Evolutionary conservation across 2,113 vertebrate genomes (phyloP), one percentile per base, ranked within the genome.

Genomic region (Ophthalmotilapia sp.): DNA sequence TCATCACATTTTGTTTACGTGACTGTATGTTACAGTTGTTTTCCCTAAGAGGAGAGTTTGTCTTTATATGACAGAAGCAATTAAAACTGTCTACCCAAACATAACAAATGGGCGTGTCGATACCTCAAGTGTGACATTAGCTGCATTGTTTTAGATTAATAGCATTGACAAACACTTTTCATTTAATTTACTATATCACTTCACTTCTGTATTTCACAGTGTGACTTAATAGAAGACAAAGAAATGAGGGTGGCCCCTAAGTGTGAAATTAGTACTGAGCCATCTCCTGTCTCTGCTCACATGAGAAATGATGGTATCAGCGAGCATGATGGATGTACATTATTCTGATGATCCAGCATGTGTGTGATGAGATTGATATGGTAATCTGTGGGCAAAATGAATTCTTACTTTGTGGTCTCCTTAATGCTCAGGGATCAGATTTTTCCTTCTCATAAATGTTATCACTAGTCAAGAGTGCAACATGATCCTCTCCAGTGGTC

Each of bases 221-320:
- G 81, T 6, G 85, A 90, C 90, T 94, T 55, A 55, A 89, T 83
- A 33, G 36, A 68, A 90, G 40, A 12, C 38, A 81, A 90, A 88
- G 84, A 45, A 91, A 87, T 77, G 81, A 89, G 85, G 29, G 58
- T 65, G 70, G 86, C 87, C 88, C 86, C 84, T 84, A 33, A 90
- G 88, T 93, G 93, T 95, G 93, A 94, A 96, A 95, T 95, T 90
- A 91, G 87, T 54, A 86, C 54, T 19, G 10, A 65, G 31, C 38
- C 86, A 26, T 87, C 70, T 82, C 51, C 86, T 49, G 75, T 85
- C 75, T 84, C 86, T 17, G 14, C 68, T 83, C 84, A n/a, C 79
- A 75, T 80, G 80, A 90, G 86, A 82, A 83, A 85, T 80, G 79
- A 79, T n/a, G 40, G 77, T 77, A 80, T 81, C 86, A 73, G 79